phyloP scores from a whole-genome alignment of 1,140 invertebrate species.

The Drosophila erecta region DNA sequence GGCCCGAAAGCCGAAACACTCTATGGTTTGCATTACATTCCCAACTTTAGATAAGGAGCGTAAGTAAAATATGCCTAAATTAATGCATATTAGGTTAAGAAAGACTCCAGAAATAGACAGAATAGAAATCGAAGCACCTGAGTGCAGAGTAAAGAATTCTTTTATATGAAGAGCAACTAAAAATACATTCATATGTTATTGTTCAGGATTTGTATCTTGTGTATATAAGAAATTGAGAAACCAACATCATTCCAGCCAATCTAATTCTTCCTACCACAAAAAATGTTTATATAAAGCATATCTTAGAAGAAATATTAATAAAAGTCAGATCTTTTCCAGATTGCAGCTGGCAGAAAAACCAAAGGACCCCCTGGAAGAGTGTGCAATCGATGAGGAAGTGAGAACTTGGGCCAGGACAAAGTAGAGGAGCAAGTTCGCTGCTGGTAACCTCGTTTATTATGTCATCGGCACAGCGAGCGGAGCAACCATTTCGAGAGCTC shows the following conservation, averaged over 20 bases:
- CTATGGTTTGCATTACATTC: background rate
- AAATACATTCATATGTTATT: background rate
- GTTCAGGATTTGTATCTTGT: no score
- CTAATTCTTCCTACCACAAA: no score
- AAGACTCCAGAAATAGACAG: no score
- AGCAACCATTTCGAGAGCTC: conserved; percentile 56
- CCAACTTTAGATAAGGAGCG: no score
- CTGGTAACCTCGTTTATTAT: conserved; percentile 75
- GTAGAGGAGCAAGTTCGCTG: conserved; percentile 48
- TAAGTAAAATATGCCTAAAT: no score
- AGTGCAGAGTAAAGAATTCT: no score
- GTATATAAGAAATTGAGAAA: no score
- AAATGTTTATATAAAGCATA: no score
- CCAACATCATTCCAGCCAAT: no score
- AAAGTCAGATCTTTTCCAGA: background rate
- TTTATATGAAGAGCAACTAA: background rate
- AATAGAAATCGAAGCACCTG: background rate
- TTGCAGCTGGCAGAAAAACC: no score
- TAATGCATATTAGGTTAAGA: no score
- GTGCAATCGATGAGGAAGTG: conserved; percentile 14
- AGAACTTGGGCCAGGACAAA: conserved; percentile 50
- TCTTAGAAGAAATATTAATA: no score
- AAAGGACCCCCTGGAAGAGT: background rate
- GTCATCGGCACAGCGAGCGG: conserved; percentile 58
- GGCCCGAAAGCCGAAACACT: background rate